phyloP scores from a whole-genome alignment of 2,888 invertebrate genomes.

The Protodeltote pygarga region DNA sequence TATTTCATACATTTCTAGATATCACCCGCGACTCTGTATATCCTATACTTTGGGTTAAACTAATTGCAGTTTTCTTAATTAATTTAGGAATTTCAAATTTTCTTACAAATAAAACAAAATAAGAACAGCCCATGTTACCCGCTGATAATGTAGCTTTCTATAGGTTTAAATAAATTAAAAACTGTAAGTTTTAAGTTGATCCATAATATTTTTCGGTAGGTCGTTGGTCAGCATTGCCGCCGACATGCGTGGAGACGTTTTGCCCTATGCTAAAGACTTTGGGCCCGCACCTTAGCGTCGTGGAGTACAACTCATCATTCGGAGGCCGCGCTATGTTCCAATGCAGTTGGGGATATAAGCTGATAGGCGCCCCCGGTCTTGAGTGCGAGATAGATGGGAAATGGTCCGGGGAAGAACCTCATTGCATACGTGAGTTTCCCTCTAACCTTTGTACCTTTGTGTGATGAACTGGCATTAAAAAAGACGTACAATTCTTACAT shows the following conservation, averaged over 20 bases:
- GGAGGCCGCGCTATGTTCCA: conserved; percentile 93
- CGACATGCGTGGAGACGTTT: conserved; percentile 92
- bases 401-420: conserved; percentile 93
- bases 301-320: conserved; percentile 93
- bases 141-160: too few species aligned
- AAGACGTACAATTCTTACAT: too few species aligned
- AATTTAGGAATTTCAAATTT: too few species aligned
- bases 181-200: conserved; percentile 44
- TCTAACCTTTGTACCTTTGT: not conserved
- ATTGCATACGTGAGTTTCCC: conserved; percentile 89
- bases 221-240: conserved; percentile 92
- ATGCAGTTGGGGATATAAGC: conserved; percentile 94
- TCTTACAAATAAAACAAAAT: too few species aligned
- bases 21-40: too few species aligned
- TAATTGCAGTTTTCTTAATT: too few species aligned
- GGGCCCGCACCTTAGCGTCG: conserved; percentile 91
- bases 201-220: conserved; percentile 73
- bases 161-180: too few species aligned
- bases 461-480: too few species aligned
- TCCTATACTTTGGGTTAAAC: too few species aligned
- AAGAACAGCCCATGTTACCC: too few species aligned
- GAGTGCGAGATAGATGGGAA: conserved; percentile 93
- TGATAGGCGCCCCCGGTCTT: conserved; percentile 91
- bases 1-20: too few species aligned
- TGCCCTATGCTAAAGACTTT: conserved; percentile 90